Conservation (phyloP, 30 jellyfish, hydroid and myxozoan genomes). For the Rhopilema esculentum region DNA sequence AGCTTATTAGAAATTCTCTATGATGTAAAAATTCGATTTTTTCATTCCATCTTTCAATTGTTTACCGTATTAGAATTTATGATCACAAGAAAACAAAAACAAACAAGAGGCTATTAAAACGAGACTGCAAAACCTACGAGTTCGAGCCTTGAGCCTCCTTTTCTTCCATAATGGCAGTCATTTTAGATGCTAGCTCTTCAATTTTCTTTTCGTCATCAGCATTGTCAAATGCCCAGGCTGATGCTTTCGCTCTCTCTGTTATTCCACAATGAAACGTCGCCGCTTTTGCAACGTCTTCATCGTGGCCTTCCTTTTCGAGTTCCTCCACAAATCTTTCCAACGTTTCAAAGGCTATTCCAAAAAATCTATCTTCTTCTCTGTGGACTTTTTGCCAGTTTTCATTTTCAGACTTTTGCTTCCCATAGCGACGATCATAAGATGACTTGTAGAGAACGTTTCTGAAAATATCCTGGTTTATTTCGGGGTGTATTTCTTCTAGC, state of each 20-base stretch:
- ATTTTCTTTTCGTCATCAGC: conserved; percentile 17
- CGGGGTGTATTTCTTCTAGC: conserved; percentile 53
- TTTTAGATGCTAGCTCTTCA: conserved; percentile 29
- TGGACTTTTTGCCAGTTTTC: conserved; percentile 7
- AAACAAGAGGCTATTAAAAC: too few relatives aligned
- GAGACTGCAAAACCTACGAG: not conserved
- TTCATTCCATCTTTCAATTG: too few relatives aligned
- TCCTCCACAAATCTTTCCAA: conserved; percentile 20
- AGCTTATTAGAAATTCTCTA: too few relatives aligned
- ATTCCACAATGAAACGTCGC: conserved; percentile 54
- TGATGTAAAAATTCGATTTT: too few relatives aligned
- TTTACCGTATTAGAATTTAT: not conserved
- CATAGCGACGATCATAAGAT: conserved; percentile 39
- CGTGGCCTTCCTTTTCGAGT: conserved; percentile 41
- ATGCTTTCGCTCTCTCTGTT: conserved; percentile 10
- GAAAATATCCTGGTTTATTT: conserved; percentile 18
- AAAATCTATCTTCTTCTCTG: conserved; percentile 48
- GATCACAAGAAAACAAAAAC: not conserved
- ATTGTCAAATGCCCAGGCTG: conserved; percentile 56
- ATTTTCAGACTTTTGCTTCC: not conserved
- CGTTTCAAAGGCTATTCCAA: conserved; percentile 2
- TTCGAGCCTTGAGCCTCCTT: conserved; percentile 14
- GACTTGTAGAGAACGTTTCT: conserved; percentile 18
- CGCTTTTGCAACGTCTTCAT: conserved; percentile 77
- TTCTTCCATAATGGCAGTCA: conserved; percentile 43